These are phyloP conservation scores for Heterodera schachtii DNA, from an alignment of 1,140 invertebrate genomes.

Conservation along the genomic window DNA sequence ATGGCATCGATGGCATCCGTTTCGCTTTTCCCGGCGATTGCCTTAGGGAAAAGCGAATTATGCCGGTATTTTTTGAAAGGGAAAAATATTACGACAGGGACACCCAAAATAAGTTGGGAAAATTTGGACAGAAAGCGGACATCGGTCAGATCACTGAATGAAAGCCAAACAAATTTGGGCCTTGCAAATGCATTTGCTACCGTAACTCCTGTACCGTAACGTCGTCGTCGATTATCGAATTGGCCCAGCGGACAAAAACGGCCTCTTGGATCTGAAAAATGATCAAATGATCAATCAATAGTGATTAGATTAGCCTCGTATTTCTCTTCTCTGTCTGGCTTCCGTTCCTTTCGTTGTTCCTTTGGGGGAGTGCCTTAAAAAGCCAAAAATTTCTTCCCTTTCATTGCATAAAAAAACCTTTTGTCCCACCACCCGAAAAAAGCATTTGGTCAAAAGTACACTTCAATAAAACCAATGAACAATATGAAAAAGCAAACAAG, in stretches of 20 bases:
- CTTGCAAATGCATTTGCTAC: not conserved
- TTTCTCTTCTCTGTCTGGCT: slow-evolving; percentile 27
- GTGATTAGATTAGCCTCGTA: slow-evolving; percentile 8
- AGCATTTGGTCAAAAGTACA: not conserved
- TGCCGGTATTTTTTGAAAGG: not conserved
- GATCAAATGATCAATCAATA: slow-evolving; percentile 44
- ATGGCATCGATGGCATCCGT: slow-evolving; percentile 51
- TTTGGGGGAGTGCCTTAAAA: slow-evolving; percentile 33
- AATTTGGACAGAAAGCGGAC: slow-evolving; percentile 51
- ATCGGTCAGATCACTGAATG: slow-evolving; percentile 55
- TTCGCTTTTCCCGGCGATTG: slow-evolving; percentile 39
- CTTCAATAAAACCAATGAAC: too few relatives aligned
- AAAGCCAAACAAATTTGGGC: slow-evolving; percentile 4
- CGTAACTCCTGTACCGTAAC: slow-evolving; percentile 20
- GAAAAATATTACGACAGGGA: slow-evolving; percentile 41
- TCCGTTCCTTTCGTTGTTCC: slow-evolving; percentile 35
- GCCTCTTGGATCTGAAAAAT: slow-evolving; percentile 58
- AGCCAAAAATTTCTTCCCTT: not conserved
- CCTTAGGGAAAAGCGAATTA: slow-evolving; percentile 31
- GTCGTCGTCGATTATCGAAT: slow-evolving; percentile 52
- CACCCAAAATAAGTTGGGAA: slow-evolving; percentile 53
- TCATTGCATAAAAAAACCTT: not conserved
- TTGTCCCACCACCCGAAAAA: slow-evolving; percentile 9
- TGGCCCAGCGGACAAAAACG: slow-evolving; percentile 61
- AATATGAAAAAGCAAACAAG: too few relatives aligned